A percentile compares a stretch with the other conserved stretches of the same genome.
phyloP scores from a whole-genome alignment of 1,140 invertebrate species.

The Bombus picipes region DNA sequence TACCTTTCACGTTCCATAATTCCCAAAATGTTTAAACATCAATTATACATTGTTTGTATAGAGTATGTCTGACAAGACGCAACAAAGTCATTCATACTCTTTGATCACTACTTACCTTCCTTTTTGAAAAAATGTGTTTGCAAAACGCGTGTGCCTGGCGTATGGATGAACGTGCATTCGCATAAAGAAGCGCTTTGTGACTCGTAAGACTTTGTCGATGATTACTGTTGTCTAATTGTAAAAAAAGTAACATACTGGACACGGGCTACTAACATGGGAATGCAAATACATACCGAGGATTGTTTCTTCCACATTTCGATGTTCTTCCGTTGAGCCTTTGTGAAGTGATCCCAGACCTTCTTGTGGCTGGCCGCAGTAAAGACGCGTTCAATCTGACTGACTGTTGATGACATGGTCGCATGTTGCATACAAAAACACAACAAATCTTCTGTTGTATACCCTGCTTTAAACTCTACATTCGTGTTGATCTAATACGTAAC shows the following conservation, averaged over 20 bases:
- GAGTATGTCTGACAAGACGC: slow-evolving; percentile 74
- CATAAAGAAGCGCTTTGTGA: slow-evolving; percentile 55
- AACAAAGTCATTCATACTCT: slow-evolving; percentile 5
- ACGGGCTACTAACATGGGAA: slow-evolving; percentile 72
- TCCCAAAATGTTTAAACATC: slow-evolving; percentile 67
- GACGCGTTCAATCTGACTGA: slow-evolving; percentile 98
- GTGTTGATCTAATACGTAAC: slow-evolving; percentile 52
- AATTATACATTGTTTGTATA: slow-evolving; percentile 38
- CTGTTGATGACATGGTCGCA: slow-evolving; percentile 86
- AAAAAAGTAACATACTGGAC: slow-evolving; percentile 57
- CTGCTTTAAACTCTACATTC: slow-evolving; percentile 74
- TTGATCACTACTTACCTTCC: slow-evolving; percentile 47
- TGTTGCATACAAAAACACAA: slow-evolving; percentile 83
- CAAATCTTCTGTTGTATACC: slow-evolving; percentile 82
- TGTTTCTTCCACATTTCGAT: slow-evolving; percentile 99
- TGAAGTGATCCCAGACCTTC: slow-evolving; percentile 99
- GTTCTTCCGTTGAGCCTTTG: slow-evolving; percentile 98
- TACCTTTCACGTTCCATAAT: slow-evolving; percentile 70
- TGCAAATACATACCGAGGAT: slow-evolving; percentile 92
- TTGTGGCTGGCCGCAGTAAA: slow-evolving; percentile 96
- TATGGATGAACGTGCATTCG: slow-evolving; percentile 57
- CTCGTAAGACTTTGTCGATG: slow-evolving; percentile 38
- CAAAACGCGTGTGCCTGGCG: slow-evolving; percentile 50
- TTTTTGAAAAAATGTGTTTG: slow-evolving; percentile 47
- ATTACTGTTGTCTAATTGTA: slow-evolving; percentile 45